Percentiles rank a stretch among this genome's conserved stretches.
These are phyloP conservation scores for Grantiella picta DNA, from an alignment of 2,113 vertebrate genomes.

Conservation along the genomic window DNA sequence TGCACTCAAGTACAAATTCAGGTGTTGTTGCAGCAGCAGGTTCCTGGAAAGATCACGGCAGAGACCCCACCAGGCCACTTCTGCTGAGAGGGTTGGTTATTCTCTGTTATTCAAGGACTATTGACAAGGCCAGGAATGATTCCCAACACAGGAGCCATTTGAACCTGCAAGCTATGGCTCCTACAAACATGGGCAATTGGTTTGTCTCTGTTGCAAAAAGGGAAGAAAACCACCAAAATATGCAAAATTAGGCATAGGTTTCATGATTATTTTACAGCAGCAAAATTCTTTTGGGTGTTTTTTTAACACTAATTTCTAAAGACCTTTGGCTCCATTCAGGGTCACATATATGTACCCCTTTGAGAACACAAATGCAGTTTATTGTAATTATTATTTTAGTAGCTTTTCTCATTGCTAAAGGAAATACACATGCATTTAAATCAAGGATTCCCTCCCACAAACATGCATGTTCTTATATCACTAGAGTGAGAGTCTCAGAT, in stretches of 20 bases:
- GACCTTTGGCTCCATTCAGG: background rate
- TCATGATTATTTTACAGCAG: background rate
- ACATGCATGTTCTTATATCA: fast-evolving
- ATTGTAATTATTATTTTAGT: background rate
- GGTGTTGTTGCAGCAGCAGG: background rate
- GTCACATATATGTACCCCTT: too few species aligned
- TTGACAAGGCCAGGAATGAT: background rate
- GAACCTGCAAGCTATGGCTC: background rate
- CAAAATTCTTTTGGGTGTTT: background rate
- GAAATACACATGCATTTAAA: background rate
- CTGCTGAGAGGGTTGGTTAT: background rate
- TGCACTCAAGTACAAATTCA: background rate
- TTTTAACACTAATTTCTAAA: background rate
- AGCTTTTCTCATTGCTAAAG: background rate
- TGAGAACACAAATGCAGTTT: background rate
- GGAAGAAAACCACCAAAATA: background rate
- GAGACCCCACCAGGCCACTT: background rate
- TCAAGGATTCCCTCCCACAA: background rate
- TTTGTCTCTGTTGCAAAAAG: background rate
- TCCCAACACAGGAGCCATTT: background rate
- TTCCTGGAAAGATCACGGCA: background rate
- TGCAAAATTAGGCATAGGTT: background rate
- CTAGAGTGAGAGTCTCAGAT: background rate
- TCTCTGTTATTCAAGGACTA: background rate
- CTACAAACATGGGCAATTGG: background rate